A percentile compares a stretch with the other conserved stretches of the same genome.
Evolutionary conservation across 2,888 invertebrate genomes (phyloP).

Genomic region (Priocnemis perturbator): DNA sequence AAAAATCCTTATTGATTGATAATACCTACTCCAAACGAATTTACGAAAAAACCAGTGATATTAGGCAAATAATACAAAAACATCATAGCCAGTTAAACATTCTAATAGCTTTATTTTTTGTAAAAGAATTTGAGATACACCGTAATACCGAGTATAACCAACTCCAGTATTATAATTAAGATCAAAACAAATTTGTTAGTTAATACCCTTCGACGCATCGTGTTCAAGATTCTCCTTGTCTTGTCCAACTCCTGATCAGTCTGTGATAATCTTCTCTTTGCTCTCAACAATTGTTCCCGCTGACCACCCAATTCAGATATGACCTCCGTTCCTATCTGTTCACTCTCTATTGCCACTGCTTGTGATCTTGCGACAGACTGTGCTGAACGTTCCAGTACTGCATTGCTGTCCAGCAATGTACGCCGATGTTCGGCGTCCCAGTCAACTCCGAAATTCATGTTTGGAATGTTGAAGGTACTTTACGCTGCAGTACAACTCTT

Average conservation of each 20-base stretch:
- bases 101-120: not conserved
- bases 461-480: slow-evolving; percentile 20
- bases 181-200: slow-evolving; percentile 86
- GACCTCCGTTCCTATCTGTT: slow-evolving; percentile 86
- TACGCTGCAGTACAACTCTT: not conserved
- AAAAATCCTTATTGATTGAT: no score
- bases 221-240: slow-evolving; percentile 80
- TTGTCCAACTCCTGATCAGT: slow-evolving; percentile 84
- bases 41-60: no score
- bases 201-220: slow-evolving; percentile 83
- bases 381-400: slow-evolving; percentile 79
- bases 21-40: no score
- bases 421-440: slow-evolving; percentile 79
- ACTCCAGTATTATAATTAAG: slow-evolving; percentile 84
- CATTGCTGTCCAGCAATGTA: slow-evolving; percentile 78
- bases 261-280: slow-evolving; percentile 81
- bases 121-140: slow-evolving; percentile 81
- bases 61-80: no score
- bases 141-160: slow-evolving; percentile 80
- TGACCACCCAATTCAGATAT: slow-evolving; percentile 86
- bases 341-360: slow-evolving; percentile 87
- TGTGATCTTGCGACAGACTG: slow-evolving; percentile 83
- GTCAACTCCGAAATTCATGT: slow-evolving; percentile 70
- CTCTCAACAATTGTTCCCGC: slow-evolving; percentile 83
- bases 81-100: no score